A percentile compares a stretch with the other conserved stretches of the same genome.
These are phyloP conservation scores for Petrolisthes manimaculis DNA, from an alignment of 2,888 invertebrate species.

Conservation along the genomic window DNA sequence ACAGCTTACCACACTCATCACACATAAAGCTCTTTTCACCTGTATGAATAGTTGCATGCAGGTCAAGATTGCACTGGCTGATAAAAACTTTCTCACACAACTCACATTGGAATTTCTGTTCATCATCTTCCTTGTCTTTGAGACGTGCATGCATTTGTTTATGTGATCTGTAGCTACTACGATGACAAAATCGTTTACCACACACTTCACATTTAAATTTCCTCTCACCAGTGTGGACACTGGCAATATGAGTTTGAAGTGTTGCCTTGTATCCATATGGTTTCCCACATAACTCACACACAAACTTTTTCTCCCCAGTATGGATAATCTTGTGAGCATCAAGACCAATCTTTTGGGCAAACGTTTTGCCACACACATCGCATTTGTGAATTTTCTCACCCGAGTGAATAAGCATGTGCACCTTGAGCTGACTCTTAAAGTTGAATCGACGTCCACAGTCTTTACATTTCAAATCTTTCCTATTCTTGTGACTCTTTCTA, in stretches of 20 bases:
- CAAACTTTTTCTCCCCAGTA: not conserved
- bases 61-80: not conserved
- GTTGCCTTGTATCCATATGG: not conserved
- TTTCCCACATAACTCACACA: not conserved
- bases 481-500: not conserved
- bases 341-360: not conserved
- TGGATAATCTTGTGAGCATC: not conserved
- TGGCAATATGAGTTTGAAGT: not conserved
- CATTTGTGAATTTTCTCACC: not conserved
- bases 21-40: not conserved
- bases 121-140: not conserved
- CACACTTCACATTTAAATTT: not conserved
- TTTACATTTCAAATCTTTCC: not conserved
- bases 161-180: not conserved
- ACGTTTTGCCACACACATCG: not conserved
- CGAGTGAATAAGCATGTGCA: not conserved
- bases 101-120: not conserved
- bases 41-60: slow-evolving; percentile 5
- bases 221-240: not conserved
- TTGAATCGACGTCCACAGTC: not conserved
- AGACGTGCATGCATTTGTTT: not conserved
- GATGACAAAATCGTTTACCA: not conserved
- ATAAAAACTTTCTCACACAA: not conserved
- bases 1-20: slow-evolving; percentile 6
- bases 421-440: not conserved